Conservation (phyloP, 2,113 vertebrate genomes). For the Trinectes maculatus region DNA sequence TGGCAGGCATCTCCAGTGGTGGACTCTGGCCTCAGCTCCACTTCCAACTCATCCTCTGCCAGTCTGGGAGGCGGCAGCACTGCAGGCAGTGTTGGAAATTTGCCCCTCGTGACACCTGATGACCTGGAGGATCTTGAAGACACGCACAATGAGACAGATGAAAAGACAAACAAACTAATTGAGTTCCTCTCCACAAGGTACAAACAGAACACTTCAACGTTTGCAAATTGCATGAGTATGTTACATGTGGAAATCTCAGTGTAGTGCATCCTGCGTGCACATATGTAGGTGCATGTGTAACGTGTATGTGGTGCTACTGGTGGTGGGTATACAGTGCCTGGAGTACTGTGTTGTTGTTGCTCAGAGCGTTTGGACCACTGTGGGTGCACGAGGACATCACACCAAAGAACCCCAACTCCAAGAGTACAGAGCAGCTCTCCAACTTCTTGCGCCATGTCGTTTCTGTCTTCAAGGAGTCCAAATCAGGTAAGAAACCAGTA, state of each 20-base stretch:
- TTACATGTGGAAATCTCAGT: neutral
- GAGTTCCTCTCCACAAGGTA: conserved; percentile 98
- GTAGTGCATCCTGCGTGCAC: neutral
- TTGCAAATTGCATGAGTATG: neutral
- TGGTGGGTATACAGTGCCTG: conserved; percentile 82
- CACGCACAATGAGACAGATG: conserved; percentile 85
- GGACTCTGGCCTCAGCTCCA: conserved; percentile 95
- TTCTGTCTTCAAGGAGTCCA: conserved; percentile 96
- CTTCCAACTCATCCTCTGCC: conserved; percentile 95
- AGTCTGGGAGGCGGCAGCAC: conserved; percentile 86
- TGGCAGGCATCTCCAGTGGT: conserved; percentile 92
- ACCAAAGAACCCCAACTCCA: conserved; percentile 96
- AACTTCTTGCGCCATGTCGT: conserved; percentile 96
- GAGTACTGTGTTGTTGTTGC: conserved; percentile 84
- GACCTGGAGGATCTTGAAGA: conserved; percentile 93
- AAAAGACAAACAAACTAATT: conserved; percentile 97
- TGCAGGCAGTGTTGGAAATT: conserved; percentile 91
- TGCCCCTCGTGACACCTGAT: conserved; percentile 93
- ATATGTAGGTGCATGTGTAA: conserved; percentile 55
- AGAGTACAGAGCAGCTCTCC: conserved; percentile 94
- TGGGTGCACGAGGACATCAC: conserved; percentile 99
- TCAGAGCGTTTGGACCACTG: conserved; percentile 94
- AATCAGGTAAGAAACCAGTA: conserved; percentile 85
- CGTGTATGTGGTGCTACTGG: conserved; percentile 76
- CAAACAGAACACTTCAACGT: conserved; percentile 2